Evolutionary conservation across 2,888 invertebrate species (phyloP).

Genomic region (Melitaea athalia): DNA sequence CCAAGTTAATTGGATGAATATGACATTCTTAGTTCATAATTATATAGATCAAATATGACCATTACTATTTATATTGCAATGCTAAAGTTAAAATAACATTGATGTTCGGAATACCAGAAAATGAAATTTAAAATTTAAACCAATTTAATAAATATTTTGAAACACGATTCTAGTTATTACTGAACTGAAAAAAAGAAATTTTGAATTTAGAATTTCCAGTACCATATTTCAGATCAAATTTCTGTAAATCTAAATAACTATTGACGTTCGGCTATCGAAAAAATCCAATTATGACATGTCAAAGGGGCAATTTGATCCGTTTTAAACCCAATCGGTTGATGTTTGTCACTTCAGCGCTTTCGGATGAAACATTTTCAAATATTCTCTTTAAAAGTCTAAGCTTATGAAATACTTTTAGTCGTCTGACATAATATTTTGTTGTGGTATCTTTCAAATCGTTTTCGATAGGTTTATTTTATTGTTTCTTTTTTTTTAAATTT

Average conservation of each 20-base stretch:
- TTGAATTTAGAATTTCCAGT: background rate
- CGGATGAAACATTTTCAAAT: background rate
- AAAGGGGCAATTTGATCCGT: slow-evolving; percentile 8
- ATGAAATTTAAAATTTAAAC: no score
- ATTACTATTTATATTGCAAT: no score
- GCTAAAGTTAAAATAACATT: no score
- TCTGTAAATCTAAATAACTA: background rate
- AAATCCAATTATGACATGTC: slow-evolving; percentile 8
- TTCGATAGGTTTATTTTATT: no score
- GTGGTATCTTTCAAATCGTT: no score
- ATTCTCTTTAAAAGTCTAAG: background rate
- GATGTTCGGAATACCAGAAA: no score
- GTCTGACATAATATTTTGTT: no score
- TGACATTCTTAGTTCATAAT: no score
- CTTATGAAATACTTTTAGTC: background rate
- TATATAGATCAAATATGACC: no score
- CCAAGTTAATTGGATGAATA: no score
- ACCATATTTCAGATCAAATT: slow-evolving; percentile 6
- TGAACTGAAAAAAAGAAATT: background rate
- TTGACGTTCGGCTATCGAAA: slow-evolving; percentile 4
- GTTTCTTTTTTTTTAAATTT: no score
- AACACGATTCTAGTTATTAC: background rate
- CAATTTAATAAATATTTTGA: background rate
- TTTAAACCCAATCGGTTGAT: background rate
- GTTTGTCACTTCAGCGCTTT: slow-evolving; percentile 3